Conservation (phyloP, 2,888 invertebrate genomes). For the Tillus elongatus region DNA sequence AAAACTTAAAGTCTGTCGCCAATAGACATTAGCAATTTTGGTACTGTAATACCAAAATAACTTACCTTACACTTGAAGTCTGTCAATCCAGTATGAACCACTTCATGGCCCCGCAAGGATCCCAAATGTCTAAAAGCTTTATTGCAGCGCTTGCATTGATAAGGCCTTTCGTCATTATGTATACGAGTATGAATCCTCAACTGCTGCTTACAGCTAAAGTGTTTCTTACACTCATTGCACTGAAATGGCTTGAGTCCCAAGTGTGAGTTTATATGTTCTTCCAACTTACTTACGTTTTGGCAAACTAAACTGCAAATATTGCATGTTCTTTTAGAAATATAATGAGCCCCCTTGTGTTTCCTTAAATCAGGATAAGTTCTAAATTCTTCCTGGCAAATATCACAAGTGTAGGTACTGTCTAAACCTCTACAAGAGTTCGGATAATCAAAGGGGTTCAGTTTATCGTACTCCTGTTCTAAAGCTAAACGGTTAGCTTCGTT, state of each 20-base stretch:
- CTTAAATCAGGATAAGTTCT: slow-evolving; percentile 24
- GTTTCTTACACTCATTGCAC: slow-evolving; percentile 28
- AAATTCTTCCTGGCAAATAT: slow-evolving; percentile 18
- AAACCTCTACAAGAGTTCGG: too few species aligned
- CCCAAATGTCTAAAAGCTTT: slow-evolving; percentile 28
- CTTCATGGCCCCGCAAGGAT: slow-evolving; percentile 27
- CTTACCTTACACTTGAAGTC: slow-evolving; percentile 29
- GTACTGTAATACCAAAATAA: not conserved
- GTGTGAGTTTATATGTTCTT: slow-evolving; percentile 29
- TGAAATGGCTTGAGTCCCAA: slow-evolving; percentile 29
- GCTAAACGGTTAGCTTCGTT: too few species aligned
- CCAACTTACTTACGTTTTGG: slow-evolving; percentile 27
- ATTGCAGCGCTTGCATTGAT: slow-evolving; percentile 28
- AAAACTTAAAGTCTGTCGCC: too few species aligned
- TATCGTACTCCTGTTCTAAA: too few species aligned
- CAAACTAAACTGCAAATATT: slow-evolving; percentile 27
- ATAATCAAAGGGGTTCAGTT: too few species aligned
- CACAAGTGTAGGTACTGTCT: slow-evolving; percentile 11
- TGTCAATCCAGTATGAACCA: slow-evolving; percentile 26
- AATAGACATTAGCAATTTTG: not conserved
- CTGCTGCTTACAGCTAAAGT: slow-evolving; percentile 27
- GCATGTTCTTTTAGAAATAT: slow-evolving; percentile 20
- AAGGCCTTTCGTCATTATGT: slow-evolving; percentile 26
- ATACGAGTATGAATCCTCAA: slow-evolving; percentile 29
- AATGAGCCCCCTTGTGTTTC: slow-evolving; percentile 21